phyloP scores from a whole-genome alignment of 2,888 invertebrate genomes.

The Aquatica leii region DNA sequence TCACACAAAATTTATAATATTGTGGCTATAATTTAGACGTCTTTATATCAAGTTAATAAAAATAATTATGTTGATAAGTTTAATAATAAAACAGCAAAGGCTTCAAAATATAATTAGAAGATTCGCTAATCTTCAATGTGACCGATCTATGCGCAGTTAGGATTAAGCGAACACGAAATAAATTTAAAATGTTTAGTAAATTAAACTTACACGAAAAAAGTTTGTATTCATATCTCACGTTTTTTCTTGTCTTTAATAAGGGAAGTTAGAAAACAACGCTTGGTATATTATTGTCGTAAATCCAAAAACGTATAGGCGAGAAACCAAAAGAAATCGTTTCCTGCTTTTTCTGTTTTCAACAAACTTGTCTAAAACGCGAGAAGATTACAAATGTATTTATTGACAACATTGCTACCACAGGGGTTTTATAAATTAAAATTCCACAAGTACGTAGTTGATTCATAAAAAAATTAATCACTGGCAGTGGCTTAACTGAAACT shows the following conservation, averaged over 20 bases:
- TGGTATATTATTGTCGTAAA: background rate
- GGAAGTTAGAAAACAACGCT: background rate
- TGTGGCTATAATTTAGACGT: slow-evolving; percentile 3
- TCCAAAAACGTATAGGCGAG: slow-evolving; percentile 13
- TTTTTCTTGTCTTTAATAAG: background rate
- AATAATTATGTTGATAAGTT: slow-evolving; percentile 8
- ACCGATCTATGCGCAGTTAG: slow-evolving; percentile 15
- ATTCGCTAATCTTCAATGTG: slow-evolving; percentile 18
- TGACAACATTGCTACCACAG: slow-evolving; percentile 13
- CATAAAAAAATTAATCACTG: slow-evolving; percentile 20
- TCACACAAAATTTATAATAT: background rate
- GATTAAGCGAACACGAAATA: slow-evolving; percentile 16
- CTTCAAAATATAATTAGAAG: slow-evolving; percentile 19
- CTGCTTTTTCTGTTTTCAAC: slow-evolving; percentile 10
- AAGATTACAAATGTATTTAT: slow-evolving; percentile 23
- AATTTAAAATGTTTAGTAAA: slow-evolving; percentile 11
- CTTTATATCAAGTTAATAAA: slow-evolving; percentile 9
- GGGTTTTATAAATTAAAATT: slow-evolving; percentile 24
- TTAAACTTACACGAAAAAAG: slow-evolving; percentile 2
- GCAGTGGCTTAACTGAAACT: slow-evolving; percentile 2
- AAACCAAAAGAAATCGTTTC: slow-evolving; percentile 12
- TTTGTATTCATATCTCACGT: background rate
- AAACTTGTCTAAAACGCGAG: slow-evolving; percentile 16
- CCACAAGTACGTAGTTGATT: slow-evolving; percentile 14
- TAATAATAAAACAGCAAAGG: slow-evolving; percentile 15